Evolutionary conservation across 2,797 vertebrate genomes (phyloP).

Genomic region (Eulemur albifrons): DNA sequence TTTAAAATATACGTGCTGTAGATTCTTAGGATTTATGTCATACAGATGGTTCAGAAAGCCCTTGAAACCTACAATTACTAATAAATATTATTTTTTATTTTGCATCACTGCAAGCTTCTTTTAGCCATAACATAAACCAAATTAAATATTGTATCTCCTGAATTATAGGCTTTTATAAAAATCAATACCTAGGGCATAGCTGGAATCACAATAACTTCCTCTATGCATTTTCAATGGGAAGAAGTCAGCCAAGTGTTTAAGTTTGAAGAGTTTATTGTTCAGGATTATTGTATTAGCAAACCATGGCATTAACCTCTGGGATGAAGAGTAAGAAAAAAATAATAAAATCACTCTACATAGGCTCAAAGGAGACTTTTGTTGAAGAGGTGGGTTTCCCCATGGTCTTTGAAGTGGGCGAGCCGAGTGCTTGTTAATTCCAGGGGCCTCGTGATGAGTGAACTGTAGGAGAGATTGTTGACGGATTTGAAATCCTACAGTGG

Average conservation of each 20-base stretch:
- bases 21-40: not conserved
- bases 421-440: constrained; percentile 27
- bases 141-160: not conserved
- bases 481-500: constrained; percentile 54
- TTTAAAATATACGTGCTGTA: not conserved
- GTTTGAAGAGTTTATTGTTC: not conserved
- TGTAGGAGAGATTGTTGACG: constrained; percentile 41
- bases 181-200: not conserved
- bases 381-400: constrained; percentile 41
- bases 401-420: constrained; percentile 67
- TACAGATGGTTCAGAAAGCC: not conserved
- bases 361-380: constrained; percentile 74
- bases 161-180: not conserved
- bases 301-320: constrained; percentile 16
- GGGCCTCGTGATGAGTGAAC: constrained; percentile 64
- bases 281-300: constrained; percentile 6
- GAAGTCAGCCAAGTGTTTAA: not conserved
- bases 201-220: not conserved
- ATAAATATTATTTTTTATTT: not conserved
- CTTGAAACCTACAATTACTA: not conserved
- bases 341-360: not conserved
- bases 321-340: constrained; percentile 21
- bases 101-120: not conserved
- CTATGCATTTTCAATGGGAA: not conserved
- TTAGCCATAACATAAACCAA: not conserved